Base-by-base conservation (phyloP, 2,113 vertebrate species). In the Thinocorus orbignyianus region DNA sequence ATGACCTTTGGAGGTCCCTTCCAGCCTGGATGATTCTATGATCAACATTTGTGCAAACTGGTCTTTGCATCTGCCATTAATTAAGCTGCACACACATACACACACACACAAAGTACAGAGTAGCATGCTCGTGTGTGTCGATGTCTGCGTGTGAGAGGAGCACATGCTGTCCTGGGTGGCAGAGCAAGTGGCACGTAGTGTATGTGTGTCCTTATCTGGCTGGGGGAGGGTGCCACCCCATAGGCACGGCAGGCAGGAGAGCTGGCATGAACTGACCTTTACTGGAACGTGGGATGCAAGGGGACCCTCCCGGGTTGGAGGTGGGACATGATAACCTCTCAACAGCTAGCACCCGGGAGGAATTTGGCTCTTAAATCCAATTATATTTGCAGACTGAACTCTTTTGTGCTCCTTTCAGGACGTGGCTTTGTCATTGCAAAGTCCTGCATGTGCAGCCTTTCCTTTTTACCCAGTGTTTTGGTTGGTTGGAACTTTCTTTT, bases 141-240 rank as follows among this genome's bases (percentile, higher is more conserved):
- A 37, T 0, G 7, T 64, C 19, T 0, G 2, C 0, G 1, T 52
- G 35, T 0, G 1, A 33, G 49, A 18, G 58, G 42, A 86, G 52
- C 46, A 22, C 19, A 3, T 0, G 2, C 49, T 30, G 49, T 41
- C 57, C 24, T 7, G 30, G 24, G 23, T 42, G 0, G 2, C 0
- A 2, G 39, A 76, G 44, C 11, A 26, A n/a, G 69, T 3, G 1
- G 31, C 42, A 24, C 1, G 2, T 54, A 37, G 26, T 17, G 28
- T 54, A 26, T 14, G 51, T 14, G 51, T 39, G 39, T 24, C 1
- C 0, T 52, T 65, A 7, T 1, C 28, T 0, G 2, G 28, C 65
- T 81, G 49, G 1, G 0, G 26, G 49, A 64, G 11, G 9, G 7
- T 76, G 20, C 79, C 74, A 12, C 39, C 39, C 39, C 49, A 18